These are phyloP conservation scores for Protomyctophum bolini DNA, from an alignment of 2,113 vertebrate genomes.

Conservation along the genomic window DNA sequence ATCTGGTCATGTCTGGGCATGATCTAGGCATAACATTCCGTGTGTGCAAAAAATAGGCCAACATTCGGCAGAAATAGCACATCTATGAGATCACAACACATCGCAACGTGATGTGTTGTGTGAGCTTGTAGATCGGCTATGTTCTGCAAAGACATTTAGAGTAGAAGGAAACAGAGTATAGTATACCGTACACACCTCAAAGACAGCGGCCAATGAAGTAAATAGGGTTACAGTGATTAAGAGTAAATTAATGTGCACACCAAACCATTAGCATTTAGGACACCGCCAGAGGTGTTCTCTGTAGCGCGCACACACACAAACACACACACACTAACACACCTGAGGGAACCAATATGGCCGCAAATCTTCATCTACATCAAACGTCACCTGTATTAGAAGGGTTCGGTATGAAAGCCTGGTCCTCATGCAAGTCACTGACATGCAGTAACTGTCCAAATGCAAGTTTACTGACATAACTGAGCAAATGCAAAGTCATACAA, in stretches of 20 bases:
- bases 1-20: too few relatives aligned
- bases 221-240: not conserved
- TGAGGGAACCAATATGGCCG: slow-evolving; percentile 82
- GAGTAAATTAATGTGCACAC: slow-evolving; percentile 50
- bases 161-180: too few relatives aligned
- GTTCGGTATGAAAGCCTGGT: slow-evolving; percentile 79
- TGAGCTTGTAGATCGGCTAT: too few relatives aligned
- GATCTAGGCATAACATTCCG: too few relatives aligned
- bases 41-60: too few relatives aligned
- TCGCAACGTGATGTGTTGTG: not conserved
- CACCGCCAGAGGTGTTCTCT: slow-evolving; percentile 74
- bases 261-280: slow-evolving; percentile 67
- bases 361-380: slow-evolving; percentile 92
- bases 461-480: not conserved
- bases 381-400: slow-evolving; percentile 92
- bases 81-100: not conserved
- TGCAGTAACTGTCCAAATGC: not conserved
- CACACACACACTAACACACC: slow-evolving; percentile 81
- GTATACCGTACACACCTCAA: not conserved
- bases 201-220: not conserved
- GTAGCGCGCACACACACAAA: slow-evolving; percentile 57
- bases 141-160: too few relatives aligned
- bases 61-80: too few relatives aligned
- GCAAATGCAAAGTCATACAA: too few relatives aligned
- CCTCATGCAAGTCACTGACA: slow-evolving; percentile 56